Percentiles rank a stretch among this genome's conserved stretches.
These are phyloP conservation scores for Leptinotarsa undecemlineata DNA, from an alignment of 1,140 invertebrate species.

Conservation along the genomic window DNA sequence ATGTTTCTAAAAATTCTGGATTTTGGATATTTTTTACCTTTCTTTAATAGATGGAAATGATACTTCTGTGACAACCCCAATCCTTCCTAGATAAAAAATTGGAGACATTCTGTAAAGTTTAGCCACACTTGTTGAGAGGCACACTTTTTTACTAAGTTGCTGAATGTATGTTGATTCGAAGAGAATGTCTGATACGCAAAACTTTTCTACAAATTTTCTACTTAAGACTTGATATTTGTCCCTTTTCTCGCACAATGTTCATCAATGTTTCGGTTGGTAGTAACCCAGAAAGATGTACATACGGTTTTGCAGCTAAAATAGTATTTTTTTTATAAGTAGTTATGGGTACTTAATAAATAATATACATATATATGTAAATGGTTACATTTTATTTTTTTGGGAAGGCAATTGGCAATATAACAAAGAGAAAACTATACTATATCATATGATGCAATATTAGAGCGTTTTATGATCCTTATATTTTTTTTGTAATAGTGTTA, in stretches of 20 bases:
- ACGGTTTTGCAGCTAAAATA: slow-evolving; percentile 41
- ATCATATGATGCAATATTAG: slow-evolving; percentile 31
- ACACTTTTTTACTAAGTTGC: no score
- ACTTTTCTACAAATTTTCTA: slow-evolving; percentile 31
- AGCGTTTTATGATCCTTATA: slow-evolving; percentile 1
- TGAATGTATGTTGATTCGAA: background rate
- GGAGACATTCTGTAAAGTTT: no score
- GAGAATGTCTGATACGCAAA: slow-evolving; percentile 11
- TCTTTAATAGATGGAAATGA: no score
- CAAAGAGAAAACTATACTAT: slow-evolving; percentile 21
- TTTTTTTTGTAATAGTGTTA: slow-evolving; percentile 43
- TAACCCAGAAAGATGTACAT: slow-evolving; percentile 26
- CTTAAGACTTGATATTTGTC: slow-evolving; percentile 23
- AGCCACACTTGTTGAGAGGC: no score
- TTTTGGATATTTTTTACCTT: no score
- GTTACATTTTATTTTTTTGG: slow-evolving; percentile 31
- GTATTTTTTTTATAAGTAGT: slow-evolving; percentile 41
- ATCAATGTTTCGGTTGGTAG: slow-evolving; percentile 10
- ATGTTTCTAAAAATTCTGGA: no score
- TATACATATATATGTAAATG: slow-evolving; percentile 33
- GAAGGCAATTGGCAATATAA: slow-evolving; percentile 26
- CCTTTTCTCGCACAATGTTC: slow-evolving; percentile 27
- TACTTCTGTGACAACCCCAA: no score
- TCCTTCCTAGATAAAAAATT: no score
- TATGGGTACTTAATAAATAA: slow-evolving; percentile 40